Evolutionary conservation across 1,140 invertebrate species (phyloP).

Genomic region (Lanistes nyassanus): DNA sequence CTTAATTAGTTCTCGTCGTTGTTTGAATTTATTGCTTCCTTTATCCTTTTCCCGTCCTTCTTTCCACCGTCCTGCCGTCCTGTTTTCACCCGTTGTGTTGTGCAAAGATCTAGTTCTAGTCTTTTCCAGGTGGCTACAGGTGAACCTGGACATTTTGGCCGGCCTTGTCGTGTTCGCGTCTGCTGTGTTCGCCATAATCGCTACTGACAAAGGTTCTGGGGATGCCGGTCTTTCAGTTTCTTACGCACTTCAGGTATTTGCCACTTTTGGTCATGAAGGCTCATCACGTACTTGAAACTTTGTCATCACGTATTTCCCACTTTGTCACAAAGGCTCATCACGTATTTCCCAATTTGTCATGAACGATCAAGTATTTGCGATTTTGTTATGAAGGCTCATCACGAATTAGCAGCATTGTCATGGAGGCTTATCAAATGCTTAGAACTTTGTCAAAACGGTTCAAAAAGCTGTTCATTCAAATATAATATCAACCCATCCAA

Average conservation of each 20-base stretch:
- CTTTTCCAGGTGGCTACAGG: constrained; percentile 85
- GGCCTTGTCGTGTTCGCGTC: constrained; percentile 70
- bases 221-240: constrained; percentile 66
- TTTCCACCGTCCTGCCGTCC: not conserved
- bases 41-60: not conserved
- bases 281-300: not conserved
- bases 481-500: no score
- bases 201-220: constrained; percentile 59
- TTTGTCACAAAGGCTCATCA: not conserved
- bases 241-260: constrained; percentile 68
- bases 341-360: not conserved
- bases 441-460: no score
- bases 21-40: not conserved
- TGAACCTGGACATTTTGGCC: constrained; percentile 84
- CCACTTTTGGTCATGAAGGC: not conserved
- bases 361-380: not conserved
- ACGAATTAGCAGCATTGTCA: no score
- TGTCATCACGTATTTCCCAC: not conserved
- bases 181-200: constrained; percentile 68
- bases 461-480: no score
- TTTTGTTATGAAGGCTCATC: no score
- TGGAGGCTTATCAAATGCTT: no score
- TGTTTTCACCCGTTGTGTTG: not conserved
- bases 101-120: no score
- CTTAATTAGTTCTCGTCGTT: not conserved